Base-by-base conservation (phyloP, 23 tunicate species). In the Ciona savignyi region DNA sequence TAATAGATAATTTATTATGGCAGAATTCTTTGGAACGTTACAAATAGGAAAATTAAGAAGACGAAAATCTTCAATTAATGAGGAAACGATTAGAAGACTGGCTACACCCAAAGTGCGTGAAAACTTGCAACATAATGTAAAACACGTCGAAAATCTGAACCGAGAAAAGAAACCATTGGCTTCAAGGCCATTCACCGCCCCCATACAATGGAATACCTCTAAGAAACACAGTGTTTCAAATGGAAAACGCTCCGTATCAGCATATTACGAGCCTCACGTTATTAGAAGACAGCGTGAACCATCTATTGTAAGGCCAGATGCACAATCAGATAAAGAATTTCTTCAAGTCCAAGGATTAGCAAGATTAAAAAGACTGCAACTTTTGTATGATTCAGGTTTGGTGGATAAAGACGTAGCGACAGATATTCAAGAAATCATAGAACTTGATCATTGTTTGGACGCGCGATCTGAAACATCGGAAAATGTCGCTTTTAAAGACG, bases 351-450 rank as follows among this genome's bases (percentile, higher is more conserved):
- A 33, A 48, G 87, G 87, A 24, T 21, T 68, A 56, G 71, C 70
- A 1, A 60, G 87, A 9, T 29, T 82, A 3, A 56, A 30, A 31
- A 29, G 87, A 1, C 48, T 82, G 26, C 73, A 31, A 0, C 49
- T 82, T 4, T 4, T 82, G 62, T 25, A n/a, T 4, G 78, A 62
- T 23, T 73, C 87, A 9, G 80, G 80, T 15, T 32, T 82, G 33
- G 30, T 82, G 29, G 80, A 75, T 32, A 62, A 64, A 19, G 75
- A 74, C 25, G 27, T 68, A 11, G 68, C 74, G 27, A 22, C 60
- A 20, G 87, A 82, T 31, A 6, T 82, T 1, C 19, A 26, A 11
- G 66, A 51, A 15, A 30, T 75, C 27, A 74, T 82, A 2, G 62
- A 73, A 34, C 23, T 15, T 6, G 85, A 81, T 31, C 67, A 65